phyloP scores from a whole-genome alignment of 2,888 invertebrate genomes.

The Sinohyriopsis cumingii region DNA sequence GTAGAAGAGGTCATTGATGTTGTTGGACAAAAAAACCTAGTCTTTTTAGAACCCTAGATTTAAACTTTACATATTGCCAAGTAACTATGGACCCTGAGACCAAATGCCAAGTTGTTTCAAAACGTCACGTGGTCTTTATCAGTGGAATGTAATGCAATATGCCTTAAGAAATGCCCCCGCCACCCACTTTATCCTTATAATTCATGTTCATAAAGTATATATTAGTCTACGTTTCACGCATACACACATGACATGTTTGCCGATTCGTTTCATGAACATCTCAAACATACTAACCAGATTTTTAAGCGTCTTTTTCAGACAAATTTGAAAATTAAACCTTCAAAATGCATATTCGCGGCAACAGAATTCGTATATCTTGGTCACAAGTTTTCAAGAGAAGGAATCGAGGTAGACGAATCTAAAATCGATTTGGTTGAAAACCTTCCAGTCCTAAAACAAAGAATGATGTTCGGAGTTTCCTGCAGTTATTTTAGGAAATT shows the following conservation, averaged over 20 bases:
- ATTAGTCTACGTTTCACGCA: constrained; percentile 32
- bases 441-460: constrained; percentile 24
- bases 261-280: constrained; percentile 28
- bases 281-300: constrained; percentile 25
- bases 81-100: constrained; percentile 2
- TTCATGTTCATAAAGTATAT: constrained; percentile 28
- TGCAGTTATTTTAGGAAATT: constrained; percentile 27
- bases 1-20: too few species aligned
- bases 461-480: constrained; percentile 20
- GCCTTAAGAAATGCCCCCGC: constrained; percentile 31
- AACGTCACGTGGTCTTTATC: constrained; percentile 27
- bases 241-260: constrained; percentile 9
- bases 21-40: too few species aligned
- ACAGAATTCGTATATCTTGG: constrained; percentile 31
- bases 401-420: constrained; percentile 23
- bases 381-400: constrained; percentile 29
- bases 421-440: constrained; percentile 19
- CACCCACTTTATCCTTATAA: constrained; percentile 30
- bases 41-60: not conserved
- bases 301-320: constrained; percentile 30
- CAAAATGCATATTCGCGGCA: constrained; percentile 34
- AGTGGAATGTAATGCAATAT: constrained; percentile 34
- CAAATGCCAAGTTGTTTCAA: constrained; percentile 31
- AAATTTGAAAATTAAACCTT: not conserved
- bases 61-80: constrained; percentile 26